Base-by-base conservation (phyloP, 1,140 invertebrate species). In the Mya arenaria region DNA sequence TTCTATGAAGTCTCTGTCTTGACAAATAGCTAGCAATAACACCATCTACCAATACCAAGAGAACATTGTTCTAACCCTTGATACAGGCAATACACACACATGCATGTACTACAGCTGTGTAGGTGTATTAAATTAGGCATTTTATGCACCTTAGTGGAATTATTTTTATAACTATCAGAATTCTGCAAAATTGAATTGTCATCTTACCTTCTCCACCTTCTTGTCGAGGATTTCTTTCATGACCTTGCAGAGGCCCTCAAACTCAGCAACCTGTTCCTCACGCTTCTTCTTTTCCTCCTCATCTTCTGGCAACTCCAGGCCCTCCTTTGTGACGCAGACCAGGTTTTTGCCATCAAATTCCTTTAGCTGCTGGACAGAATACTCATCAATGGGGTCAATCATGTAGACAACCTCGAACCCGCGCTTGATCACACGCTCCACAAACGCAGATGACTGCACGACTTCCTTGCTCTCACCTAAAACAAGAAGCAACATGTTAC, bases 351-450 rank as follows among this genome's bases (percentile, higher is more conserved):
- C 98, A 89, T 99, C 98, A 90, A 97, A 99, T 92, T 99, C 98
- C 93, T 98, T 99, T 94, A 99, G 94, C 92, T 99, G 98, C 93
- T 99, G 98, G 4, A 99, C 97, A 87, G 98, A 98, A 92, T 99
- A 99, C 93, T 99, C 98, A 94, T 99, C 99, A 88, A 99, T 99
- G 36, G 99, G 98, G 92, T 99, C 98, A 17, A 96, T 96, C 98
- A 99, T 99, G 95, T 99, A 99, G 17, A 99, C 95, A 5, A 99
- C 98, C 93, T 99, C 99, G 90, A 98, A 98, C 62, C 98, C 98
- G 91, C 98, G 96, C 91, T 98, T 99, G 95, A 97, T 97, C 0
- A 99, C 97, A 77, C 97, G 94, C 93, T 99, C 99, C 82, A 99
- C 98, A 91, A 99, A 99, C 0, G 98, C 97, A 44, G 98, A 99